phyloP scores from a whole-genome alignment of 2,113 vertebrate species.

The Zingel zingel region DNA sequence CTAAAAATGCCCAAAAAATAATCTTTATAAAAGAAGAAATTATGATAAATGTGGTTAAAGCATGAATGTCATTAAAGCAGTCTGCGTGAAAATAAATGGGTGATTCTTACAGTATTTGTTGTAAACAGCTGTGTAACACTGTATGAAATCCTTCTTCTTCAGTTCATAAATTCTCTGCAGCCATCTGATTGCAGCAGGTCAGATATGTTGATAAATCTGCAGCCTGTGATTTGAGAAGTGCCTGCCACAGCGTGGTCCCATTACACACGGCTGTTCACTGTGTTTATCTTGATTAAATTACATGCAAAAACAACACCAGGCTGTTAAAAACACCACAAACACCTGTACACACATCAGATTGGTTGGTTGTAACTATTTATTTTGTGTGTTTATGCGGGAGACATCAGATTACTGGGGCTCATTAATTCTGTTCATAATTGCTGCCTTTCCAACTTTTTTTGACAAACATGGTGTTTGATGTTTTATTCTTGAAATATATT shows the following conservation, averaged over 20 bases:
- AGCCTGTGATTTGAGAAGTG: slow-evolving; percentile 1
- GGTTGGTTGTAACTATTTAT: neutral
- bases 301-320: neutral
- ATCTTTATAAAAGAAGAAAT: neutral
- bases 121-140: neutral
- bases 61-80: neutral
- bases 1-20: no score
- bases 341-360: neutral
- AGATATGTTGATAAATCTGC: slow-evolving; percentile 17
- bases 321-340: neutral
- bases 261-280: neutral
- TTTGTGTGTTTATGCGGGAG: neutral
- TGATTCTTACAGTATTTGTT: neutral
- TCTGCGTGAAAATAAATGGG: neutral
- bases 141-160: neutral
- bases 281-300: slow-evolving; percentile 14
- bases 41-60: neutral
- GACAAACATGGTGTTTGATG: neutral
- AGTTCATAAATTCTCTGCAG: slow-evolving; percentile 3
- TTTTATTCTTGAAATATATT: neutral
- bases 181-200: slow-evolving; percentile 1
- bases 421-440: neutral
- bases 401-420: neutral
- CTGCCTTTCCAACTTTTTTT: neutral
- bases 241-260: neutral